Evolutionary conservation across 2,797 vertebrate species (phyloP).

Genomic region (Anabacerthia variegaticeps): DNA sequence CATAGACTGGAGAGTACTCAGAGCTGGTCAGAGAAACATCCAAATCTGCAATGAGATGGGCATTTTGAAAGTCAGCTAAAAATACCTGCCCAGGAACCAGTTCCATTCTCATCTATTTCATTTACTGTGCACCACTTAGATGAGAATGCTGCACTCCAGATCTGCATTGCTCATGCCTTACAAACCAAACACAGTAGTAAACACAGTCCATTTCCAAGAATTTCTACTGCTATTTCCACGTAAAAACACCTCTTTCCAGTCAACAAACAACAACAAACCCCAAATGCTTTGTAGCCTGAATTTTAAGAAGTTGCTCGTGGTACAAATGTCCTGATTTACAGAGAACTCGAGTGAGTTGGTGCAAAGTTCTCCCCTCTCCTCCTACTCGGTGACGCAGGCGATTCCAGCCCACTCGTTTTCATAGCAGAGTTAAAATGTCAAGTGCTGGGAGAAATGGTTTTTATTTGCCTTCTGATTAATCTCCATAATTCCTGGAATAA

Average conservation of each 20-base stretch:
- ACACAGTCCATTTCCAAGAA: neutral
- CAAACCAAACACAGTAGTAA: neutral
- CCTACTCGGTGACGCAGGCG: conserved; percentile 53
- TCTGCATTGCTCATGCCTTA: neutral
- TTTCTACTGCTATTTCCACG: neutral
- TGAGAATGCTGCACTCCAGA: neutral
- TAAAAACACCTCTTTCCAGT: neutral
- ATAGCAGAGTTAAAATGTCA: conserved; percentile 56
- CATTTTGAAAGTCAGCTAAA: neutral
- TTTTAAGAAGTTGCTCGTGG: neutral
- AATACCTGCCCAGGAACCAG: rapidly evolving
- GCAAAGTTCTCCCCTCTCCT: conserved; percentile 34
- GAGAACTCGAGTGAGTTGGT: neutral
- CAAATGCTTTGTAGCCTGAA: neutral
- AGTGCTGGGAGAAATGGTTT: neutral
- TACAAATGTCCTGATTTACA: conserved; percentile 31
- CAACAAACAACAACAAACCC: neutral
- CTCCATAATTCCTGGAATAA: neutral
- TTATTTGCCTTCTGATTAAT: conserved; percentile 37
- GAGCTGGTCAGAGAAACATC: neutral
- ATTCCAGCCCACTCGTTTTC: conserved; percentile 47
- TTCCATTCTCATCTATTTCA: neutral
- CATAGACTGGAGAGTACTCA: neutral
- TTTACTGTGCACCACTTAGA: neutral
- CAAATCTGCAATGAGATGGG: neutral